These are phyloP conservation scores for Aviceda subcristata DNA, from an alignment of 2,113 vertebrate species.

Conservation along the genomic window DNA sequence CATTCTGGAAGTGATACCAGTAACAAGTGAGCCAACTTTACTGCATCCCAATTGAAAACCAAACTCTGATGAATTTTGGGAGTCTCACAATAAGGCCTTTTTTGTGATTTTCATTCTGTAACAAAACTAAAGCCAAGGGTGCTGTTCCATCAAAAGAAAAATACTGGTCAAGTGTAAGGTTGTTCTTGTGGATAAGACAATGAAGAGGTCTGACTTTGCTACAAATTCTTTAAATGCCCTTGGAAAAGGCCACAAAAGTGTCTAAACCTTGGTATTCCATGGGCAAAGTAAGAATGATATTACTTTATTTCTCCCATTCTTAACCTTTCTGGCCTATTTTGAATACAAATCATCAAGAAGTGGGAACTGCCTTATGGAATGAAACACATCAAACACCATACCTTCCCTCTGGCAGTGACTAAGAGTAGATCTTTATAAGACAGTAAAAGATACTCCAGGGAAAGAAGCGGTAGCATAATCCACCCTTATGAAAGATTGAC, in stretches of 20 bases:
- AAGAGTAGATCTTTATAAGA: neutral
- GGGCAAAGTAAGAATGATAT: neutral
- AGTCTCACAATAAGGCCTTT: neutral
- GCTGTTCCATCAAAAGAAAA: neutral
- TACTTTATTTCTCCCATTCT: neutral
- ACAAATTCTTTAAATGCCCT: neutral
- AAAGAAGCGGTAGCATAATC: neutral
- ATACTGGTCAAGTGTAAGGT: neutral
- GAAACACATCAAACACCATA: conserved; percentile 9
- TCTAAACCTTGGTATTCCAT: neutral
- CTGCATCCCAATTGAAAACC: neutral
- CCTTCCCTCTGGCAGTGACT: conserved; percentile 34
- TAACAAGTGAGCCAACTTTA: neutral
- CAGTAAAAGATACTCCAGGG: neutral
- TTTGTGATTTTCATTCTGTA: neutral
- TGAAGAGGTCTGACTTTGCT: neutral
- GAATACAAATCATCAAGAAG: neutral
- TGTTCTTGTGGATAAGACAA: neutral
- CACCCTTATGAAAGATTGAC: neutral
- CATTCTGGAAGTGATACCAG: neutral
- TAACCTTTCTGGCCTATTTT: neutral
- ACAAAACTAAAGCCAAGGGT: neutral
- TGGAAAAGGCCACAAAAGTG: neutral
- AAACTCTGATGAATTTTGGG: neutral
- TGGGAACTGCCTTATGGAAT: neutral